phyloP scores from a whole-genome alignment of 2,888 invertebrate species.

The Eumacrocentrus americanus region DNA sequence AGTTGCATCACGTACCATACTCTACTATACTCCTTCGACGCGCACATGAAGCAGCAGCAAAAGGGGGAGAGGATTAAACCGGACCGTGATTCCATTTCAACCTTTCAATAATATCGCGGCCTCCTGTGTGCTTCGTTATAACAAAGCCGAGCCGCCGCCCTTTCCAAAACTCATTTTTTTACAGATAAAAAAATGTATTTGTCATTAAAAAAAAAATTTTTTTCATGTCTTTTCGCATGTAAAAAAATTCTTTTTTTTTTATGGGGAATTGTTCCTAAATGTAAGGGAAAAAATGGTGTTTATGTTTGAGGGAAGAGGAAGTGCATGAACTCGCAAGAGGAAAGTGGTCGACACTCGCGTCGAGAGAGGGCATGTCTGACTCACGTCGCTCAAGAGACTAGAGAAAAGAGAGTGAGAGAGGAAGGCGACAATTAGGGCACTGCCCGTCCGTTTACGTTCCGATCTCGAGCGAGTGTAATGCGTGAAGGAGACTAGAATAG shows the following conservation, averaged over 20 bases:
- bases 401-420: slow-evolving; percentile 38
- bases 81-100: slow-evolving; percentile 58
- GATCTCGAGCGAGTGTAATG: slow-evolving; percentile 7
- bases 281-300: too few relatives aligned
- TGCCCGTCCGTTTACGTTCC: slow-evolving; percentile 37
- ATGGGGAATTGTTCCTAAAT: slow-evolving; percentile 3
- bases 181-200: background rate
- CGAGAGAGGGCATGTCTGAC: slow-evolving; percentile 21
- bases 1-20: slow-evolving; percentile 21
- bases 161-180: slow-evolving; percentile 7
- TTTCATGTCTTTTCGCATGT: background rate
- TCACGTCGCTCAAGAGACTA: slow-evolving; percentile 16
- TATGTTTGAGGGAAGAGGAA: slow-evolving; percentile 20
- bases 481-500: slow-evolving; percentile 1
- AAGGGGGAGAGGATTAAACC: slow-evolving; percentile 23
- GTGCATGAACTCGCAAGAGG: slow-evolving; percentile 18
- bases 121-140: slow-evolving; percentile 23
- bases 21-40: slow-evolving; percentile 2
- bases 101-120: slow-evolving; percentile 39
- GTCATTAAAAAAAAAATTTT: background rate
- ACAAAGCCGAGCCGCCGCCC: slow-evolving; percentile 12
- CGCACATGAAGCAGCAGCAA: slow-evolving; percentile 26
- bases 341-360: background rate
- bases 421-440: slow-evolving; percentile 58
- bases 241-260: background rate